Evolutionary conservation across 37 sponge, comb jelly and placozoan species (phyloP).

Genomic region (Cladorhizidae sp.): DNA sequence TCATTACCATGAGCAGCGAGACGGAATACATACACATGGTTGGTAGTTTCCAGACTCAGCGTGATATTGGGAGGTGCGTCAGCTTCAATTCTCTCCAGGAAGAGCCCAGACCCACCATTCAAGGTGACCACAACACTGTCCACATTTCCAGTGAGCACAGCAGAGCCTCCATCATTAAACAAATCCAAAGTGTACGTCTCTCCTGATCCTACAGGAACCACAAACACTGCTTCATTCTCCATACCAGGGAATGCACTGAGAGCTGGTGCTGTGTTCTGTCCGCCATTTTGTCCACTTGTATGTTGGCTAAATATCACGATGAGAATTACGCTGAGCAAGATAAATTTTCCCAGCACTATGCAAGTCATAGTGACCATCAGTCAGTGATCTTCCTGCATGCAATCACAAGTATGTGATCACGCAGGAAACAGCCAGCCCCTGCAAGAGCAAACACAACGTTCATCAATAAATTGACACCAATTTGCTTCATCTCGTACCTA

Average conservation of each 20-base stretch:
- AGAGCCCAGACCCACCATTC: constrained; percentile 14
- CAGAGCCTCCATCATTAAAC: constrained; percentile 8
- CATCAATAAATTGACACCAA: too few relatives aligned
- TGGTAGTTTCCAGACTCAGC: neutral
- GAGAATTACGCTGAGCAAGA: neutral
- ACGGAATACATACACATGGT: neutral
- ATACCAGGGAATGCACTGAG: constrained; percentile 23
- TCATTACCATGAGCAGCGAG: neutral
- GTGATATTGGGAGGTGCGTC: neutral
- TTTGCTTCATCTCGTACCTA: too few relatives aligned
- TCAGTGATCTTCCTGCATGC: neutral
- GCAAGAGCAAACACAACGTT: too few relatives aligned
- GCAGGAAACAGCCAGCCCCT: too few relatives aligned
- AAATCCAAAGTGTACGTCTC: constrained; percentile 2
- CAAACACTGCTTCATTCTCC: constrained; percentile 20
- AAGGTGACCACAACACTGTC: constrained; percentile 9
- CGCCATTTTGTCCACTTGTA: constrained; percentile 2
- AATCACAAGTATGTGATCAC: too few relatives aligned
- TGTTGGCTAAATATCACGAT: neutral
- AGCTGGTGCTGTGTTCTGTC: too few relatives aligned
- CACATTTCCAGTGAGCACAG: constrained; percentile 6
- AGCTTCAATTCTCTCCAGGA: constrained; percentile 12
- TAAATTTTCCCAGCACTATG: neutral
- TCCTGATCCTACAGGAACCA: constrained; percentile 19
- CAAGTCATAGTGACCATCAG: neutral